A percentile compares a stretch with the other conserved stretches of the same genome.
Conservation (phyloP, 64 coral and sea anemone genomes). For the Montipora foliosa region DNA sequence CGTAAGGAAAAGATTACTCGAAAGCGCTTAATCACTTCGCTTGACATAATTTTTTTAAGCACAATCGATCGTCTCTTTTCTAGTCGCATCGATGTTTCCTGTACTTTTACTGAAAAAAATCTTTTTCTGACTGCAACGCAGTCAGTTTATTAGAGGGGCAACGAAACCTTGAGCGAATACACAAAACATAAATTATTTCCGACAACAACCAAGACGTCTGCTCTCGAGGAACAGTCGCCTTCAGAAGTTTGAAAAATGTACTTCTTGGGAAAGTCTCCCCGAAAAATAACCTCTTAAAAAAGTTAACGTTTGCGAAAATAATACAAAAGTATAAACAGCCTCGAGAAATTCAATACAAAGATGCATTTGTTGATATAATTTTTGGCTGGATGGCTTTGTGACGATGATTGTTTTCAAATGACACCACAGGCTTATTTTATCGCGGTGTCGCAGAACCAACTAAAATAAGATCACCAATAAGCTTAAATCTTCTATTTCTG, state of each 20-base stretch:
- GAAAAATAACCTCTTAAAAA: background rate
- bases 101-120: slow-evolving; percentile 5
- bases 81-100: background rate
- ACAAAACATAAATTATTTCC: slow-evolving; percentile 50
- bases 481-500: slow-evolving; percentile 10
- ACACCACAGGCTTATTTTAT: background rate
- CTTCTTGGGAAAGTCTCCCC: background rate
- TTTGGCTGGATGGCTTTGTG: background rate
- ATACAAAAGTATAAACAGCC: slow-evolving; percentile 4
- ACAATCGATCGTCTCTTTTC: background rate
- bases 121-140: background rate
- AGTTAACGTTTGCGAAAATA: background rate
- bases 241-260: background rate
- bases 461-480: background rate
- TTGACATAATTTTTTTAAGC: slow-evolving; percentile 29
- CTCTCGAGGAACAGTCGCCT: too few species aligned
- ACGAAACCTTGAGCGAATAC: slow-evolving; percentile 8
- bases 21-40: slow-evolving; percentile 52
- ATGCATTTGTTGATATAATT: slow-evolving; percentile 50
- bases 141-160: background rate
- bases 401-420: background rate
- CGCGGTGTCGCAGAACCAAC: background rate
- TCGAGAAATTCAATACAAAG: slow-evolving; percentile 26
- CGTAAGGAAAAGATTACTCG: slow-evolving; percentile 17
- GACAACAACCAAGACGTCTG: background rate